These are phyloP conservation scores for Oceanodroma tethys DNA, from an alignment of 2,113 vertebrate genomes.

Conservation along the genomic window DNA sequence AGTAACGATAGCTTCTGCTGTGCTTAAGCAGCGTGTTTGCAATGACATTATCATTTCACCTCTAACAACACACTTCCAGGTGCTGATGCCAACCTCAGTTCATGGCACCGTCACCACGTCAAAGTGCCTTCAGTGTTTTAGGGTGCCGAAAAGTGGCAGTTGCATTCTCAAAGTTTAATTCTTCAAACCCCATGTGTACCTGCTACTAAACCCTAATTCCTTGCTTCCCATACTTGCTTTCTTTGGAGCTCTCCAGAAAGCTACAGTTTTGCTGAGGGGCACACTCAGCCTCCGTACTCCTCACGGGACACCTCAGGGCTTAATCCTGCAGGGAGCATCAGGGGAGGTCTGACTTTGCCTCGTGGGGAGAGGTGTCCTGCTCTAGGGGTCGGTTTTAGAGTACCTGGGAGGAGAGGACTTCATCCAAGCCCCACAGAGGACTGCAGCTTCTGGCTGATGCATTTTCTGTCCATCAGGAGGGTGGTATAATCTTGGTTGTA, in stretches of 20 bases:
- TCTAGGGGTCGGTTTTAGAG: neutral
- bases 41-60: neutral
- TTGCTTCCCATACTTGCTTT: neutral
- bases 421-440: neutral
- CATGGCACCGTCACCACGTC: accelerated
- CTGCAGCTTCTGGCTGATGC: neutral
- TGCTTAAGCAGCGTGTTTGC: neutral
- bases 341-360: neutral
- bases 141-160: neutral
- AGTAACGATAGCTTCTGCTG: neutral
- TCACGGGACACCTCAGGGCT: neutral
- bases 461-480: neutral
- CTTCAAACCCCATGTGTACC: neutral
- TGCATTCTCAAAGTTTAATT: neutral
- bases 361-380: accelerated
- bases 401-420: neutral
- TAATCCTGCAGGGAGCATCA: neutral
- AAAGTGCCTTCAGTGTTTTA: neutral
- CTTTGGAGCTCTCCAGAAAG: neutral
- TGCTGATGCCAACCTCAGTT: neutral
- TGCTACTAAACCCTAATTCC: neutral
- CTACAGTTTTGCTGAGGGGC: neutral
- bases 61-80: neutral
- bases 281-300: neutral
- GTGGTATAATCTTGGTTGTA: neutral